Evolutionary conservation across 2,888 invertebrate genomes (phyloP), one percentile per base, ranked within the genome.

Genomic region (Balanococcus diminutus): DNA sequence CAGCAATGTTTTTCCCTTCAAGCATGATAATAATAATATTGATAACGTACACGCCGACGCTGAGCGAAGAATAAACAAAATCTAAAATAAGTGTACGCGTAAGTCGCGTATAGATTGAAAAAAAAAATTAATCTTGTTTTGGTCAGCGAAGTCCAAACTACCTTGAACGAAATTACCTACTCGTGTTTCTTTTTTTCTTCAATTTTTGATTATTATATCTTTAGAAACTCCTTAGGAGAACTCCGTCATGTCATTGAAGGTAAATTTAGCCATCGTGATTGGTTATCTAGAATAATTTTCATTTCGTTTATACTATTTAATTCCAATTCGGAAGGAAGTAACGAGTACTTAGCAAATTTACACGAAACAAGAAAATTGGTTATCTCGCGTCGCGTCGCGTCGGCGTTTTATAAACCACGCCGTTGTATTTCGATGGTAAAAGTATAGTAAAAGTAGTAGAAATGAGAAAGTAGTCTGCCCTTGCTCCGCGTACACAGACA

Each of bases 371-470:
- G 28, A 3, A 72, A 72, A 72, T 72, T 31, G 31, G 31, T 72
- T 72, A 72, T 72, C 42, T 42, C 42, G 3, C 31, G 28, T 16
- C 72, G 3, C 31, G 28, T 16, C 72, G 67, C 25, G 1, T 42
- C 67, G 22, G 16, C 14, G 72, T 72, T 72, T 72, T 72, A 72
- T 72, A 72, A n/a, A n/a, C n/a, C n/a, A n/a, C n/a, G 31, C 72
- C 31, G 72, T 31, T 28, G 28, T 31, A 31, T 31, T 72, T 28
- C 14, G 42, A 42, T 16, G 72, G 72, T 72, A 72, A 72, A 72
- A 72, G 72, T 72, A n/a, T n/a, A 72, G 72, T 72, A 72, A 72
- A 72, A 72, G 72, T 72, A 72, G 72, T 72, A 72, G 72, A 31
- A 31, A 31, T 31, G 72, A 72, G 72, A 72, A 72, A 72, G 72